Evolutionary conservation across 2,888 invertebrate genomes (phyloP), one percentile per base, ranked within the genome.

Genomic region (Drosophila vallismaia): DNA sequence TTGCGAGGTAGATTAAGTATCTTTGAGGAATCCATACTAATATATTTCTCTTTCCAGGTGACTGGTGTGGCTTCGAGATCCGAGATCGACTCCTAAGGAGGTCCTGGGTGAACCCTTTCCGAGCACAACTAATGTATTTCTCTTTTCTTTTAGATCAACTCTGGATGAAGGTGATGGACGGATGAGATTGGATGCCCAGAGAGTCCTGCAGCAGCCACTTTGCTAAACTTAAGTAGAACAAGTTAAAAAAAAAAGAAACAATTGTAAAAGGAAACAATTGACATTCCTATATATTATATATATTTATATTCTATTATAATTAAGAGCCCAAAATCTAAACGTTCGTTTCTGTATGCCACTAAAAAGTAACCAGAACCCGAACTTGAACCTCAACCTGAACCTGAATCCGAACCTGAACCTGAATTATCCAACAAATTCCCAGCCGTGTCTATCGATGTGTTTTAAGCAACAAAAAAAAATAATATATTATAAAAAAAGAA

Each of bases 21-120:
- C 2, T 33, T 46, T 58, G 49, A 26, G 24, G 51, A 64, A 52
- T 24, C 66, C 52, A 45, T 75, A 88, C 88, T 89, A 89, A 89
- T 83, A 79, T 89, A 88, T 87, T 89, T 87, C 55, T 89, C 89
- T 89, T 70, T 72, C 29, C 86, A 84, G 83, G 57, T 68, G 68
- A 55, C 64, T 9, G 64, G 29, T 19, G 54, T 31, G 44, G 38
- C 28, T 9, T 1, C 46, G 10, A 26, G 9, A 19, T 1, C 29
- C 44, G 31, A 14, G 52, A 19, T 6, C 14, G 24, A 8, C 19
- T 10, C 40, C 19, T 40, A 40, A 28, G 8, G 45, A 3, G 19
- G 9, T 3, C 64, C 14, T 31, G 54, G 44, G 36, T 58, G 36
- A 12, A 10, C 14, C 10, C 44, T 24, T 33, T 28, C 24, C 42